Conservation (phyloP, 2,888 invertebrate genomes). For the Salpingus planirostris region DNA sequence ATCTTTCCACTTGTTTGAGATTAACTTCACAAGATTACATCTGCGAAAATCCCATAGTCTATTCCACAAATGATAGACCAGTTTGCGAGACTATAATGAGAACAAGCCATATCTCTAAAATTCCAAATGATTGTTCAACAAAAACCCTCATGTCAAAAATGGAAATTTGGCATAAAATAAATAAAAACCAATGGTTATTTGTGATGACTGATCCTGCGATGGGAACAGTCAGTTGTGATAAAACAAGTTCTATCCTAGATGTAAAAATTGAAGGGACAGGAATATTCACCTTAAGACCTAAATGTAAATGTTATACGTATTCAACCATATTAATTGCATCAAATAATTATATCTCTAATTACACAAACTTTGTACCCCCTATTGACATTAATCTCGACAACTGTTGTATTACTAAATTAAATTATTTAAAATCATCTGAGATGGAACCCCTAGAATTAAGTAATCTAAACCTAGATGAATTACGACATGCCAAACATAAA, state of each 20-base stretch:
- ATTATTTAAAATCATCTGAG: too few species aligned
- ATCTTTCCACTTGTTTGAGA: slow-evolving; percentile 5
- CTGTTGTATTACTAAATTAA: too few species aligned
- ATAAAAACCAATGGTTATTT: slow-evolving; percentile 4
- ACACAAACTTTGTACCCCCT: too few species aligned
- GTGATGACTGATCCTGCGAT: slow-evolving; percentile 2
- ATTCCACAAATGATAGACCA: slow-evolving; percentile 6
- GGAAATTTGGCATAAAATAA: slow-evolving; percentile 9
- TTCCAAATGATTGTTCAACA: slow-evolving; percentile 10
- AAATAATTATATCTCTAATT: too few species aligned
- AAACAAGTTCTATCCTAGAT: neutral
- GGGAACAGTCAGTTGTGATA: slow-evolving; percentile 5
- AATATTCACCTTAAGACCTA: too few species aligned
- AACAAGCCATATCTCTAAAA: slow-evolving; percentile 1
- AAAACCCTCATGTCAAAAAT: slow-evolving; percentile 8
- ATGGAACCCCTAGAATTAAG: too few species aligned
- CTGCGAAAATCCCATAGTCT: slow-evolving; percentile 3
- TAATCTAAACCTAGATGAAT: too few species aligned
- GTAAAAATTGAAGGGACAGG: too few species aligned
- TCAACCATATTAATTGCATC: too few species aligned
- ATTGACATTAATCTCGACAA: too few species aligned
- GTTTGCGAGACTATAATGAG: slow-evolving; percentile 9
- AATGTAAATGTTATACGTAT: too few species aligned
- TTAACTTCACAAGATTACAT: slow-evolving; percentile 1
- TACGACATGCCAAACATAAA: too few species aligned